Percentiles rank a stretch among this genome's conserved stretches.
Conservation (phyloP, 2,113 vertebrate genomes). For the Prunella fulvescens region DNA sequence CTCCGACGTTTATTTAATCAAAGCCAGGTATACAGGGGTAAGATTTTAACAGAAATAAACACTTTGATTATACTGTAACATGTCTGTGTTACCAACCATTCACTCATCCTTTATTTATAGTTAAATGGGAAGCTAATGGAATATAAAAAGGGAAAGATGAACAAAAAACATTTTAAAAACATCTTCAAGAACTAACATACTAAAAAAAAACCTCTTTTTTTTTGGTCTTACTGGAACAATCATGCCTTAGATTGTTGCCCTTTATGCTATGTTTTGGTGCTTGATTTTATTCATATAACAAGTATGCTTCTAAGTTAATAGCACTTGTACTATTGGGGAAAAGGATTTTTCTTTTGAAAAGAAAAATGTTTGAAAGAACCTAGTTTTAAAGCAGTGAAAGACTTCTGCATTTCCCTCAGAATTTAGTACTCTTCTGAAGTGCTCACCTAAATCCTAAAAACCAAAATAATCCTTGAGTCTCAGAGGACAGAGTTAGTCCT, state of each 20-base stretch:
- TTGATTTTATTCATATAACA: neutral
- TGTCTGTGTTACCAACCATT: conserved; percentile 30
- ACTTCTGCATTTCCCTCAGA: neutral
- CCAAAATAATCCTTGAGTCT: conserved; percentile 20
- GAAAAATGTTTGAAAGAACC: neutral
- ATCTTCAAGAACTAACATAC: neutral
- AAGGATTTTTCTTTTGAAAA: neutral
- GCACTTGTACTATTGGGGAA: neutral
- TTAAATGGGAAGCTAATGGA: conserved; percentile 51
- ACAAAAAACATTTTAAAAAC: neutral
- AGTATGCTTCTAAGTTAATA: neutral
- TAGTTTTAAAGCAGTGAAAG: neutral
- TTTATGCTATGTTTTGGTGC: neutral
- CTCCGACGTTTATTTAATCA: conserved; percentile 46
- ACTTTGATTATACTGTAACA: conserved; percentile 35
- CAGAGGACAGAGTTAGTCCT: neutral
- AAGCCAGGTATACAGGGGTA: conserved; percentile 60
- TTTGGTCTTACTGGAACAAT: neutral
- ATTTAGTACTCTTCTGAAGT: neutral
- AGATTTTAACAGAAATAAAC: conserved; percentile 67
- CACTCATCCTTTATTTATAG: conserved; percentile 53
- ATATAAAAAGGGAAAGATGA: conserved; percentile 40
- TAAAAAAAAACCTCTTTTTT: neutral
- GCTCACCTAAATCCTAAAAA: neutral
- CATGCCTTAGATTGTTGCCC: neutral